phyloP scores from a whole-genome alignment of 1,140 invertebrate species.

The Orius laevigatus region DNA sequence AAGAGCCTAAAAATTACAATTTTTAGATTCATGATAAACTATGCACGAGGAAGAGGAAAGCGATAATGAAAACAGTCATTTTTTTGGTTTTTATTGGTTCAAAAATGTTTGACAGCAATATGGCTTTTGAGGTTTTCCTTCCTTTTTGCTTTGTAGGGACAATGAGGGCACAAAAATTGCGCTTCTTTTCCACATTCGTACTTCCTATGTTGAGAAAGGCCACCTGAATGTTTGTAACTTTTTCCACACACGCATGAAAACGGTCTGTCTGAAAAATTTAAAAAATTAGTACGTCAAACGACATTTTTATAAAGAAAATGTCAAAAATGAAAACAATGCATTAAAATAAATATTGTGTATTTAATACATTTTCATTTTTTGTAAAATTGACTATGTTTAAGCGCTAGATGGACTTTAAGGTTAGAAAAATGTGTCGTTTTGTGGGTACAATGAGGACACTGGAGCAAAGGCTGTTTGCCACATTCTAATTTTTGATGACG shows the following conservation, averaged over 20 bases:
- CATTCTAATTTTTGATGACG: conserved; percentile 21
- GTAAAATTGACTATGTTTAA: conserved; percentile 6
- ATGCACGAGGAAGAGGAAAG: neutral
- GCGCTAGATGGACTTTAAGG: conserved; percentile 18
- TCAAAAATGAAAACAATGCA: no score
- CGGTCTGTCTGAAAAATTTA: no score
- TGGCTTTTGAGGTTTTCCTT: conserved; percentile 31
- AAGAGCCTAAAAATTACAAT: no score
- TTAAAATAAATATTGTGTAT: no score
- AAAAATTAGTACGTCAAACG: no score
- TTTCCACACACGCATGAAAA: conserved; percentile 20
- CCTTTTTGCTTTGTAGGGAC: conserved; percentile 29
- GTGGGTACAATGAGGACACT: conserved; percentile 18
- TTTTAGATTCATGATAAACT: neutral
- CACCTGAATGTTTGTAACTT: conserved; percentile 24
- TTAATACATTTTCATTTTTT: no score
- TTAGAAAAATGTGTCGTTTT: conserved; percentile 23
- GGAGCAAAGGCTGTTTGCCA: conserved; percentile 22
- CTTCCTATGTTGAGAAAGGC: conserved; percentile 31
- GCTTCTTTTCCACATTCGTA: conserved; percentile 34
- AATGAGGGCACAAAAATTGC: conserved; percentile 31
- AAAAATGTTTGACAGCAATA: conserved; percentile 17
- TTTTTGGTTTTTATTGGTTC: conserved; percentile 12
- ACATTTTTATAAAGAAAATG: no score
- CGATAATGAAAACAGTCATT: neutral